Percentiles rank a stretch among this genome's conserved stretches.
Evolutionary conservation across 2,797 vertebrate species (phyloP).

Genomic region (Rhynchotus rufescens): DNA sequence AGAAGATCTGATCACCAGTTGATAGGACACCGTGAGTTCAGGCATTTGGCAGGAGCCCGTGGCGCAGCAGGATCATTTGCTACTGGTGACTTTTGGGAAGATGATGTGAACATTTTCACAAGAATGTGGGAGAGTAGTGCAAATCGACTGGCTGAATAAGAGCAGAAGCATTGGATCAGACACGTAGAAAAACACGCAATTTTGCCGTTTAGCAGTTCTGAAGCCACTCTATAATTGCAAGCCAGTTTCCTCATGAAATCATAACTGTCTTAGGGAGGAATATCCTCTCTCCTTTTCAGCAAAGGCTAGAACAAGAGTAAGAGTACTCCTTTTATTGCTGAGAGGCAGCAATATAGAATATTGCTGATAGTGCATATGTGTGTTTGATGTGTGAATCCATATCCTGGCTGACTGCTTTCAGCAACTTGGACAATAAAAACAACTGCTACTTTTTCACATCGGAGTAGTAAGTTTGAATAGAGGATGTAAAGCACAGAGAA

Average conservation of each 20-base stretch:
- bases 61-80: background rate
- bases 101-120: background rate
- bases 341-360: background rate
- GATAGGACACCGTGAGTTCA: background rate
- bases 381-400: conserved; percentile 7
- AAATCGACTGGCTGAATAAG: background rate
- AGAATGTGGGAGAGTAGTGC: background rate
- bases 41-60: fast-evolving
- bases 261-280: background rate
- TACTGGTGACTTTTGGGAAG: background rate
- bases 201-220: background rate
- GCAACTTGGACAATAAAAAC: background rate
- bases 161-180: background rate
- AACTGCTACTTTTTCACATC: background rate
- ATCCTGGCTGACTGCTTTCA: conserved; percentile 5
- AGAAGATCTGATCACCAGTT: background rate
- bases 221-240: background rate
- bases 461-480: background rate
- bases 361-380: background rate
- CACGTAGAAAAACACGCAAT: background rate
- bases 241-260: background rate
- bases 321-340: background rate
- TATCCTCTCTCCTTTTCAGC: background rate
- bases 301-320: background rate
- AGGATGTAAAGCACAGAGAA: background rate